Base-by-base conservation (phyloP, 2,888 invertebrate species). In the Stictocephala bisonia region DNA sequence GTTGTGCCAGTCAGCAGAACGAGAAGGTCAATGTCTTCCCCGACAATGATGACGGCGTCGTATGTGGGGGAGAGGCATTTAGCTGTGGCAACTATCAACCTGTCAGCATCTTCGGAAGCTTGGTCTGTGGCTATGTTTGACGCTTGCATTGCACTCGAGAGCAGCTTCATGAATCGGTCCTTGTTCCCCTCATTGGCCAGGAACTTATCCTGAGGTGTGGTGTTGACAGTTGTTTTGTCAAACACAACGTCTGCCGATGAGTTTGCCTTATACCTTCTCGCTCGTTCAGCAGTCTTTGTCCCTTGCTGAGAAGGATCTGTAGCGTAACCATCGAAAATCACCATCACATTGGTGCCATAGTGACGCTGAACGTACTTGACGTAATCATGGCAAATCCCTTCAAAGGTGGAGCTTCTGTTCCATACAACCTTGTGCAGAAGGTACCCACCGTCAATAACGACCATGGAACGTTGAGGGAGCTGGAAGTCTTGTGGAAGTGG, bases 11-110 rank as follows among this genome's bases (percentile, higher is more conserved):
- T 72, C 40, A 72, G 66, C 15, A 72, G 60, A 27, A 50, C 67
- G 20, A 67, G 48, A 29, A 72, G 60, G 53, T 72, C 72, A 44
- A 72, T 72, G 66, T 72, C 66, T 50, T 72, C 72, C n/a, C 67
- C 31, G 6, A 66, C 72, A 18, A 66, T 71, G 18, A 71, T 41
- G 35, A 71, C 60, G 22, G 53, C 67, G 40, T 51, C 67, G 56
- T 68, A 53, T 18, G 24, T 31, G 22, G 72, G 48, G 35, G 69
- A 69, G 60, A 71, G 29, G 11, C 22, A 50, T 44, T 22, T 71
- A n/a, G 74, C 64, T 35, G 74, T 74, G 27, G 58, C 71, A 29
- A 70, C 35, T 60, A 71, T 74, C 44, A 71, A 29, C 15, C 58
- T 31, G 50, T 74, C 73, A 58, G 73, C 68, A 73, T 73, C 68